Evolutionary conservation across 2,888 invertebrate species (phyloP).

Genomic region (Acrobasis consociella): DNA sequence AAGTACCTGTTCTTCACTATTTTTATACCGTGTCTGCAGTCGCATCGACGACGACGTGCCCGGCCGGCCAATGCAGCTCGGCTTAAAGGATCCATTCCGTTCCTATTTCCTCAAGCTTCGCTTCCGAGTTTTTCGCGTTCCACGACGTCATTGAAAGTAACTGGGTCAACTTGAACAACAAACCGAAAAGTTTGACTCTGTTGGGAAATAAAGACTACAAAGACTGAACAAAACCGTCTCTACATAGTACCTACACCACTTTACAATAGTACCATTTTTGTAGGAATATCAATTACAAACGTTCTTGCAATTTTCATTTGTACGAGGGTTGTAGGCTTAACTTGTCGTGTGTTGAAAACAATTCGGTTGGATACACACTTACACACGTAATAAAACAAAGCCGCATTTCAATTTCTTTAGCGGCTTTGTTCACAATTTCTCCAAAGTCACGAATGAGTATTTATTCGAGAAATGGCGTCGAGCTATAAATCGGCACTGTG

Average conservation of each 20-base stretch:
- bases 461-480: conserved; percentile 35
- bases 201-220: conserved; percentile 33
- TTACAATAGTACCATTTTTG: background rate
- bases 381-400: no score
- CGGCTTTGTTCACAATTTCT: conserved; percentile 61
- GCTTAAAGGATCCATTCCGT: conserved; percentile 56
- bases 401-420: conserved; percentile 53
- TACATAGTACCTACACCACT: background rate
- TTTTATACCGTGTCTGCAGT: background rate
- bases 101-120: conserved; percentile 54
- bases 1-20: no score
- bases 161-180: conserved; percentile 48
- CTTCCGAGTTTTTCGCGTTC: conserved; percentile 46
- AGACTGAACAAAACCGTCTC: background rate
- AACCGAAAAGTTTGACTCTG: conserved; percentile 36
- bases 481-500: conserved; percentile 57
- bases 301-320: no score
- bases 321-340: background rate
- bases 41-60: conserved; percentile 27
- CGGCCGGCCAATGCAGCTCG: conserved; percentile 38
- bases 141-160: conserved; percentile 44
- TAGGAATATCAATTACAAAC: no score
- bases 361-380: no score
- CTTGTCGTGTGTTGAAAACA: conserved; percentile 20
- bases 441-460: conserved; percentile 49